Conservation (phyloP, 1,140 invertebrate genomes). For the Linepithema humile region DNA sequence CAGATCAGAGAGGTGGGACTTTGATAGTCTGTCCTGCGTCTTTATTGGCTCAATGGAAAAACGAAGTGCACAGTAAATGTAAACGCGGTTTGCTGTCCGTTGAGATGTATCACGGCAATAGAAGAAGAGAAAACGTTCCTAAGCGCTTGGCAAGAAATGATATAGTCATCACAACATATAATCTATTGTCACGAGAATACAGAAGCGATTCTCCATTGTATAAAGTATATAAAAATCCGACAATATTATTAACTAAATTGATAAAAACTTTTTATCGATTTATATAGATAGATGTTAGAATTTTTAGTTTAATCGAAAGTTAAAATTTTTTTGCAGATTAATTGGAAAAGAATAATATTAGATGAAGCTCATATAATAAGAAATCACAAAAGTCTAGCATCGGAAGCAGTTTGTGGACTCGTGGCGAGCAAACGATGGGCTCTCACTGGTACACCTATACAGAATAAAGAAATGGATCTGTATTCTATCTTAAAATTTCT, state of each 20-base stretch:
- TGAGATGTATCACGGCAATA: conserved; percentile 93
- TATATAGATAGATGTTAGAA: too few species aligned
- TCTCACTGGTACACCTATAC: conserved; percentile 97
- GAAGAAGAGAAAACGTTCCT: conserved; percentile 88
- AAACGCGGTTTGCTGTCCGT: conserved; percentile 87
- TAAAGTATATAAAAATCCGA: conserved; percentile 59
- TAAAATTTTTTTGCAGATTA: conserved; percentile 82
- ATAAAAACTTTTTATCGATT: too few species aligned
- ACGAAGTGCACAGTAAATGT: conserved; percentile 90
- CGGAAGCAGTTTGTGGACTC: conserved; percentile 89
- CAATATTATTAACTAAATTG: conserved; percentile 3
- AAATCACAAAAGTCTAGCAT: conserved; percentile 92
- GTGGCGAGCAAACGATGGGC: conserved; percentile 90
- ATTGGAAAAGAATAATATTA: conserved; percentile 94
- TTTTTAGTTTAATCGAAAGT: neutral
- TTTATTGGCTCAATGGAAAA: conserved; percentile 93
- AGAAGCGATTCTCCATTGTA: conserved; percentile 72
- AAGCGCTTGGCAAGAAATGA: conserved; percentile 87
- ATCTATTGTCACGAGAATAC: conserved; percentile 86
- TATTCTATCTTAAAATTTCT: conserved; percentile 95
- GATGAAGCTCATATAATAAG: conserved; percentile 97
- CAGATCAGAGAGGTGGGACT: conserved; percentile 87
- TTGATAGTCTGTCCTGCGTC: conserved; percentile 96
- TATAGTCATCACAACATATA: conserved; percentile 92
- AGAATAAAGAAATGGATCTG: conserved; percentile 96